Base-by-base conservation (phyloP, 2,888 invertebrate genomes). In the Apodemia duryi region DNA sequence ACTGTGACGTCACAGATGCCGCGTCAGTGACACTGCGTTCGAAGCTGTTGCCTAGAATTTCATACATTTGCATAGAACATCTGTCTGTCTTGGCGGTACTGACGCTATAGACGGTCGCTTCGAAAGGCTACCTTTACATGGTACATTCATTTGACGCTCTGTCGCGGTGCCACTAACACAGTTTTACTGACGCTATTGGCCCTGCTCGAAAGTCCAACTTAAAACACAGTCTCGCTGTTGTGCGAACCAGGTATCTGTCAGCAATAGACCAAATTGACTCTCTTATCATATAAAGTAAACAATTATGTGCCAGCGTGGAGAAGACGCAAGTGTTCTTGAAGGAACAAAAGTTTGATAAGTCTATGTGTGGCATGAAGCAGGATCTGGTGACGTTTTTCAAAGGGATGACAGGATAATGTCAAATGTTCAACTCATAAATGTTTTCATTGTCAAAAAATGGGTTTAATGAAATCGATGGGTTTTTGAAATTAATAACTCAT, bases 21-120 rank as follows among this genome's bases (percentile, higher is more conserved):
- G 49, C 49, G 49, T 49, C 49, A 49, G 49, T 49, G 49, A 5
- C 49, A n/a, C 49, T 49, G 49, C 49, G 49, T n/a, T 49, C n/a
- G 49, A 49, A 49, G 49, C 6, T 13, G 49, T 9, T 10, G n/a
- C 6, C 28, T 10, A 46, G 7, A 49, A 13, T 49, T 49, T 49
- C 49, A 49, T 49, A 49, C 49, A 49, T 13, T 49, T 49, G 4
- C 49, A 49, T 49, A 49, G 13, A 49, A 49, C 49, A n/a, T 49
- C 13, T 11, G 13, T 49, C 38, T 41, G 6, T 7, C 6, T 6
- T 7, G 38, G 38, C 9, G 6, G 6, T 7, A 41, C 38, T 41
- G 38, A 41, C 38, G 38, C 38, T 41, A 41, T 41, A 6, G 38
- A 41, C 38, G 38, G 6, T 41, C 38, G 9, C 7, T 41, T 41